phyloP scores from a whole-genome alignment of 2,113 vertebrate species.

The Arvicanthis niloticus region DNA sequence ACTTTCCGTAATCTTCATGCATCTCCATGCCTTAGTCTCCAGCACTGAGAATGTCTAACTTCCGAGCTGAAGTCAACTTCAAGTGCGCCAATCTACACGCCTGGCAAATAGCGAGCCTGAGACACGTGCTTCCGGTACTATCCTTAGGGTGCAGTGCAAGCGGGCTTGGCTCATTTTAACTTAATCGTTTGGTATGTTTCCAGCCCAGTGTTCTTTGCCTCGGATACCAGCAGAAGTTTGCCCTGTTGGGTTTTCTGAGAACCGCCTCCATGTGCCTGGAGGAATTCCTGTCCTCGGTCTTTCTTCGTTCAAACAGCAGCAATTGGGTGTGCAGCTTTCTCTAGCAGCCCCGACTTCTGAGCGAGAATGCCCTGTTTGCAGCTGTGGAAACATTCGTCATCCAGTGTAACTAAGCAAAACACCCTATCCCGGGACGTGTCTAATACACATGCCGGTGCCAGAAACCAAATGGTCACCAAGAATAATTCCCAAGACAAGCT shows the following conservation, averaged over 20 bases:
- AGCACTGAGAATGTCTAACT: background rate
- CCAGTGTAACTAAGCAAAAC: slow-evolving; percentile 52
- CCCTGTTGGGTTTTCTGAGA: background rate
- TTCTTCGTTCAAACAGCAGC: background rate
- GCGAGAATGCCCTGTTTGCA: slow-evolving; percentile 59
- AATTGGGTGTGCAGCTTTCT: background rate
- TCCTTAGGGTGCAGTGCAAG: background rate
- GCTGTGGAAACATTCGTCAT: slow-evolving; percentile 43
- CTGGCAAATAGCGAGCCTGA: background rate
- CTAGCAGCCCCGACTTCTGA: background rate
- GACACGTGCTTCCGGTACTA: accelerated
- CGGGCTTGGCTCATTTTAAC: slow-evolving; percentile 22
- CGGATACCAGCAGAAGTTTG: background rate
- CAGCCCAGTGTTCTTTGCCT: background rate
- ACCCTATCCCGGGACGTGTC: background rate
- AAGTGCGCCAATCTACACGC: accelerated
- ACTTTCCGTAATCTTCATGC: background rate
- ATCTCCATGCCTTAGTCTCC: background rate
- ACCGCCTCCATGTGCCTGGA: background rate
- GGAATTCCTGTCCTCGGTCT: background rate
- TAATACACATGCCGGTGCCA: slow-evolving; percentile 20
- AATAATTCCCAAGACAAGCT: slow-evolving; percentile 42
- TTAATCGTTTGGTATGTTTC: background rate
- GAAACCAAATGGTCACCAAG: slow-evolving; percentile 46
- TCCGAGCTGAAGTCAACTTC: background rate